Conservation (phyloP, 2,113 vertebrate species). For the Sander lucioperca region DNA sequence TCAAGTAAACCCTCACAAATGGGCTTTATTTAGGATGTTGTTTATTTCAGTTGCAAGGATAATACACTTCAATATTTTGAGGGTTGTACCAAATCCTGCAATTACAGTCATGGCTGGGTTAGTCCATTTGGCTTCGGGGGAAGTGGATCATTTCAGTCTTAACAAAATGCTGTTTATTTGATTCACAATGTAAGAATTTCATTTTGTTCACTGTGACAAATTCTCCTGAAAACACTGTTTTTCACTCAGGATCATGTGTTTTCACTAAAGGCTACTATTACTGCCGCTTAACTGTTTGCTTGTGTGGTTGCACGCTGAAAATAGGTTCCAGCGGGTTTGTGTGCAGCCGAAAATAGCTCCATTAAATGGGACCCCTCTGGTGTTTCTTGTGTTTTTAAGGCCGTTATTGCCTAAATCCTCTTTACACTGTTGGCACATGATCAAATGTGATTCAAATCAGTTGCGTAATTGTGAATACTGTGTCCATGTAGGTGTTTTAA, state of each 20-base stretch:
- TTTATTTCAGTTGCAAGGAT: slow-evolving; percentile 7
- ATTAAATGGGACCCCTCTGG: slow-evolving; percentile 45
- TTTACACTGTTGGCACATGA: slow-evolving; percentile 29
- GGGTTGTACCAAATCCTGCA: neutral
- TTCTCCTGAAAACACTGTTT: neutral
- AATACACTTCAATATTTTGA: neutral
- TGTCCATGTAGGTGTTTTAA: neutral
- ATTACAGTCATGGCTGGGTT: neutral
- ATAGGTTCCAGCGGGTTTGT: slow-evolving; percentile 60
- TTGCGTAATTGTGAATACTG: slow-evolving; percentile 37
- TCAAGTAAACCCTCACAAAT: neutral
- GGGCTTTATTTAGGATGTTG: neutral
- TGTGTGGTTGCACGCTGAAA: slow-evolving; percentile 48
- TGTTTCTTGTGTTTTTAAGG: slow-evolving; percentile 24
- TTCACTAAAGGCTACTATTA: slow-evolving; percentile 50
- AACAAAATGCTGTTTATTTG: neutral
- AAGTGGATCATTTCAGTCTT: neutral
- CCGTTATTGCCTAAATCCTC: slow-evolving; percentile 7
- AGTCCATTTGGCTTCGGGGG: neutral
- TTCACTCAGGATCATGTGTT: slow-evolving; percentile 44
- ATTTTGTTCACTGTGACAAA: slow-evolving; percentile 4
- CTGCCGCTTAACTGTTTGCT: slow-evolving; percentile 52
- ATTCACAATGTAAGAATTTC: neutral
- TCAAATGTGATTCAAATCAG: slow-evolving; percentile 32
- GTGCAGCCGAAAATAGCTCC: slow-evolving; percentile 49